Evolutionary conservation across 2,113 vertebrate species (phyloP).

Genomic region (Phoenicopterus ruber): DNA sequence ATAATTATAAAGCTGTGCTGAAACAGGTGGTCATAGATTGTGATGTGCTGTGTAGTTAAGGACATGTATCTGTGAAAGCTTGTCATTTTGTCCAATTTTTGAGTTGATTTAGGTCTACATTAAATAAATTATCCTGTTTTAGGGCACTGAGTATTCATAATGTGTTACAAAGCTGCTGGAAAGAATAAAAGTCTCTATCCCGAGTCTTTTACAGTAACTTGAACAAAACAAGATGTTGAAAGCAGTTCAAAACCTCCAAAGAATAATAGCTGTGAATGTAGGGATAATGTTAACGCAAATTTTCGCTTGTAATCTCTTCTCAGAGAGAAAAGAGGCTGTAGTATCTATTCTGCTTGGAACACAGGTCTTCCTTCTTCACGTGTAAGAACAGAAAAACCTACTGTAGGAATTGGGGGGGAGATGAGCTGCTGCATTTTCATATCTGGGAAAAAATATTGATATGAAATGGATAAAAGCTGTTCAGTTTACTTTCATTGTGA

Average conservation of each 20-base stretch:
- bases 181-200: neutral
- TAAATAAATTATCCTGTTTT: neutral
- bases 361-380: neutral
- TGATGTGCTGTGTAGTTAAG: neutral
- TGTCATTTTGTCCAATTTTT: neutral
- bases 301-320: neutral
- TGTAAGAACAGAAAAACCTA: neutral
- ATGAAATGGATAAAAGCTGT: neutral
- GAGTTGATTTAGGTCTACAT: neutral
- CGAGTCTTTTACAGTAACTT: neutral
- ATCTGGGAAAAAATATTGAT: neutral
- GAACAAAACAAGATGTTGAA: neutral
- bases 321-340: neutral
- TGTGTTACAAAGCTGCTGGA: neutral
- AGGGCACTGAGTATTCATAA: neutral
- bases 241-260: neutral
- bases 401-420: neutral
- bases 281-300: neutral
- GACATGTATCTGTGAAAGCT: neutral
- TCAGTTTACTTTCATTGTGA: neutral
- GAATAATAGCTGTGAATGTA: neutral
- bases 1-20: neutral
- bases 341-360: neutral
- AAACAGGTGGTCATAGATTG: neutral
- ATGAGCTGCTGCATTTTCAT: neutral